Percentiles rank a stretch among this genome's conserved stretches.
These are phyloP conservation scores for Sminthurides aquaticus DNA, from an alignment of 2,888 invertebrate genomes.

Conservation along the genomic window DNA sequence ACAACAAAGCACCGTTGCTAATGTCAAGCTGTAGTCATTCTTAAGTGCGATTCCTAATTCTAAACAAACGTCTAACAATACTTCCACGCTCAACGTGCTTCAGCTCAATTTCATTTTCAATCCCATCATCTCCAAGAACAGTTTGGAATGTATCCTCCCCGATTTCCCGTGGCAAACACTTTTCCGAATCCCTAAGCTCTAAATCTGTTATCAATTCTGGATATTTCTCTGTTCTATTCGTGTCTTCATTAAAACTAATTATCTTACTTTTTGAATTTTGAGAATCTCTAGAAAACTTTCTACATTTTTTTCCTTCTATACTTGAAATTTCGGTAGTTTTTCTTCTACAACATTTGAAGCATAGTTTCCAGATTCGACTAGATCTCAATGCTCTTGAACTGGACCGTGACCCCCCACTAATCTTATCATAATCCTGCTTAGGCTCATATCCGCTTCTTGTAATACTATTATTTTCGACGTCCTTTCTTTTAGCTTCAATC, in stretches of 20 bases:
- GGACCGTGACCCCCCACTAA: background rate
- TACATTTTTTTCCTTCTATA: background rate
- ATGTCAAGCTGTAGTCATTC: too few relatives aligned
- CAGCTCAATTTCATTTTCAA: background rate
- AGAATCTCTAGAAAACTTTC: constrained; percentile 2
- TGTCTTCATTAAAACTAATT: background rate
- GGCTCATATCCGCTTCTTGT: background rate
- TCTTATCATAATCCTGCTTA: background rate
- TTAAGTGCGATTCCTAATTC: background rate
- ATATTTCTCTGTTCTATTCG: background rate
- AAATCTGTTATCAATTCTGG: background rate
- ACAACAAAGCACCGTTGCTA: too few relatives aligned
- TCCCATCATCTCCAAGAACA: background rate
- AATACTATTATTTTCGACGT: too few relatives aligned
- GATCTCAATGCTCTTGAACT: background rate
- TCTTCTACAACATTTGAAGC: background rate
- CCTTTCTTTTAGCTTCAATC: too few relatives aligned
- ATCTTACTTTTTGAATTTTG: background rate
- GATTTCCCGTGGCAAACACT: too few relatives aligned
- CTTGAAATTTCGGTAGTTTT: background rate
- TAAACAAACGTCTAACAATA: background rate
- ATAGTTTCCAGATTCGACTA: background rate
- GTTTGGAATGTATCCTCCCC: too few relatives aligned
- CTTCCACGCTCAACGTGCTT: background rate
- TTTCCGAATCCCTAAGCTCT: background rate